Base-by-base conservation (phyloP, 1,140 invertebrate genomes). In the Drosophila pandora region DNA sequence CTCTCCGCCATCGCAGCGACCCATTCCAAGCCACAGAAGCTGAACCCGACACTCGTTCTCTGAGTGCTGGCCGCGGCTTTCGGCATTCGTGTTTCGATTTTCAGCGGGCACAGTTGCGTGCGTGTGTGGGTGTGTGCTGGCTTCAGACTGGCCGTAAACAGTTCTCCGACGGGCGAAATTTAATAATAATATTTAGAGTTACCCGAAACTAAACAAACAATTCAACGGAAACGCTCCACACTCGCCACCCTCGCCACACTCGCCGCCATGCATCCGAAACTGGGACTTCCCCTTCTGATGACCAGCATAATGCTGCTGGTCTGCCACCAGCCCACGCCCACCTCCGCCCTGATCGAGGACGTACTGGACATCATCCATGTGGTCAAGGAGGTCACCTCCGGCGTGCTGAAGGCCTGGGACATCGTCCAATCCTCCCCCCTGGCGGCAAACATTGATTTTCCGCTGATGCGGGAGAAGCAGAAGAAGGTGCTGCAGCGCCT, bases 341-440 rank as follows among this genome's bases (percentile, higher is more conserved):
- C 88, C 6, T 90, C 53, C 61, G 92, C 92, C 6, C 55, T 94
- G 21, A 91, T 95, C 5, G 92, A 93, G 53, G 94, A 95, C 49
- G 92, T 94, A 0, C 70, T 94, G 7, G 95, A 95, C 64, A 92
- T 95, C 0, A 72, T 96, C 1, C 92, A 93, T 68, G 92, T 95
- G 5, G 93, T 93, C 8, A 94, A 94, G 50, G 94, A 94, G 54
- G 92, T 95, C 1, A 90, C 93, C 2, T 92, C 93, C 3, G 93
- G 94, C 1, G 85, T 94, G 8, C 78, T 95, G 0, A 94, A 94
- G 58, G 93, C 94, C 2, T 95, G 94, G 94, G 93, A 95, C 41
- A 76, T 94, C 17, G 92, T 95, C 7, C 92, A 93, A 67, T 92
- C 92, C 6, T 92, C 93, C 8, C 93, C 94, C 9, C 88, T 93